Evolutionary conservation across 2,797 vertebrate species (phyloP).

Genomic region (Semotilus atromaculatus): DNA sequence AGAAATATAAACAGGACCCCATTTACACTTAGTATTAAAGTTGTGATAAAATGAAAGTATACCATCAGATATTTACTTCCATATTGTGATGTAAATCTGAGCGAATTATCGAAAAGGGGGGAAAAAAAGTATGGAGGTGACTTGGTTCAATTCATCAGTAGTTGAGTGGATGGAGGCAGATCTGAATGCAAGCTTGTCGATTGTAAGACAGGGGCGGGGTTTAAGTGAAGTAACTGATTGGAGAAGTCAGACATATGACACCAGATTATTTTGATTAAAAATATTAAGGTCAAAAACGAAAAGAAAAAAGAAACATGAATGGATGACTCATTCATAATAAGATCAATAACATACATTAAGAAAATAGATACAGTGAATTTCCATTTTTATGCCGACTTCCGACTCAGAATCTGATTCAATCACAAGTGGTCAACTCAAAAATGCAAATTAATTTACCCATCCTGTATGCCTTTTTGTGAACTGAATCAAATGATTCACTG

Average conservation of each 20-base stretch:
- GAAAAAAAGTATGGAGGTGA: neutral
- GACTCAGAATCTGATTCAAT: neutral
- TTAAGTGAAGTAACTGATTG: neutral
- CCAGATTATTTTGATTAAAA: neutral
- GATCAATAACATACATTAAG: neutral
- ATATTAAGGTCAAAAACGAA: too few relatives aligned
- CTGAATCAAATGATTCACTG: neutral
- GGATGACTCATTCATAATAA: neutral
- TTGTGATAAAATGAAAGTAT: neutral
- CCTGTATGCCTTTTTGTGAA: neutral
- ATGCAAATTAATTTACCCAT: neutral
- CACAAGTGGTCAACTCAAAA: neutral
- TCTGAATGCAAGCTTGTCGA: neutral
- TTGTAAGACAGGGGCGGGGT: neutral
- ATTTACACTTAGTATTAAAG: slow-evolving; percentile 1
- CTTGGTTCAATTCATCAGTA: neutral
- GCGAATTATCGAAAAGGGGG: neutral
- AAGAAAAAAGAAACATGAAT: neutral
- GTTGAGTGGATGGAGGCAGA: neutral
- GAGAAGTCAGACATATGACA: neutral
- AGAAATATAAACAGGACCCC: neutral
- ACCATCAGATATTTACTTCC: neutral
- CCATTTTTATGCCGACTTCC: neutral
- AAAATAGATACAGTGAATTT: neutral
- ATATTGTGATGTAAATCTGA: neutral